A percentile compares a stretch with the other conserved stretches of the same genome.
Conservation (phyloP, 1,140 invertebrate genomes). For the Oryzaephilus surinamensis region DNA sequence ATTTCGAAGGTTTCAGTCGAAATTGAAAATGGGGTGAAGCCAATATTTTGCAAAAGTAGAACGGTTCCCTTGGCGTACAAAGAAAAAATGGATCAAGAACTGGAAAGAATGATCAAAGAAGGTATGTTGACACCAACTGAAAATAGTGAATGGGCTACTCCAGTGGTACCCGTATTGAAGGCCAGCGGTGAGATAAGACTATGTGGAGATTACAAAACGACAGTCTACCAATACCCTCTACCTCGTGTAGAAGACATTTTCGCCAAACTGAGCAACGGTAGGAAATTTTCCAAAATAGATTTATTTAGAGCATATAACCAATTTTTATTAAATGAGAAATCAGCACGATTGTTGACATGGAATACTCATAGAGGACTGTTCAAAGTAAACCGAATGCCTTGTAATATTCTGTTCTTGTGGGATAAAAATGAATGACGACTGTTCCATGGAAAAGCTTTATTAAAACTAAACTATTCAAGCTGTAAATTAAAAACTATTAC, state of each 20-base stretch:
- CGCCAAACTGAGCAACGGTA: conserved; percentile 10
- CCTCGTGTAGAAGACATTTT: conserved; percentile 20
- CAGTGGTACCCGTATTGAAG: conserved; percentile 6
- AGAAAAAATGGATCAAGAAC: conserved; percentile 9
- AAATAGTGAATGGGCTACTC: conserved; percentile 3
- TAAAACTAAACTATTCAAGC: no score
- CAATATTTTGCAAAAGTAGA: conserved; percentile 5
- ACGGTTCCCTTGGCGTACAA: conserved; percentile 6
- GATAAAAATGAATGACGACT: no score
- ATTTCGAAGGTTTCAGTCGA: no score
- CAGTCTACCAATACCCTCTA: conserved; percentile 16
- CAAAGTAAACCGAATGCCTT: no score
- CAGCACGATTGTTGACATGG: conserved; percentile 9
- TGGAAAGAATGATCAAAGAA: conserved; percentile 1
- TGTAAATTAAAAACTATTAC: no score
- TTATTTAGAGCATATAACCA: conserved; percentile 12
- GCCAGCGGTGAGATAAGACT: conserved; percentile 26
- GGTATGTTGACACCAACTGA: conserved; percentile 1
- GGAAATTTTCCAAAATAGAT: conserved; percentile 16
- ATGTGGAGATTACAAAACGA: conserved; percentile 32
- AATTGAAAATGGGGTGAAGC: no score
- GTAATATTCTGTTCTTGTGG: no score
- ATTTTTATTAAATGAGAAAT: conserved; percentile 12
- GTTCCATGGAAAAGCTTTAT: no score
- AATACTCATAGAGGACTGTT: conserved; percentile 20